These are phyloP conservation scores for Thalassophryne amazonica DNA, from an alignment of 2,797 vertebrate genomes.

Conservation along the genomic window DNA sequence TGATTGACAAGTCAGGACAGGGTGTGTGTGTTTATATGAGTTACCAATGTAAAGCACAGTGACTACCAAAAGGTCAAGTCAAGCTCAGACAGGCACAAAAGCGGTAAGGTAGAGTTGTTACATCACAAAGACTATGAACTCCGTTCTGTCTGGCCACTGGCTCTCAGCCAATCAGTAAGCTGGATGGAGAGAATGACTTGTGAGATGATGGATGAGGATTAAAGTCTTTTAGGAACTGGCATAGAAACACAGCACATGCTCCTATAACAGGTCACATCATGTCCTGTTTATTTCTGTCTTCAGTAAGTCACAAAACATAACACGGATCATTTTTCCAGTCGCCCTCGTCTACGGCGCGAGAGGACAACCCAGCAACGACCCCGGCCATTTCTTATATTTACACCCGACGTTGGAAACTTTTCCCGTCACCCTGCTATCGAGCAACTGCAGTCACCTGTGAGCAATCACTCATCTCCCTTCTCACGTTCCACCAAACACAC, in stretches of 20 bases:
- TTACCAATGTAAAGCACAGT: conserved; percentile 37
- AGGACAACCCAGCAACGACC: conserved; percentile 25
- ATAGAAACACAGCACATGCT: conserved; percentile 2
- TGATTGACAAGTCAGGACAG: conserved; percentile 59
- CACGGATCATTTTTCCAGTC: conserved; percentile 1
- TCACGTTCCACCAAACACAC: conserved; percentile 35
- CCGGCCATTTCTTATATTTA: conserved; percentile 38
- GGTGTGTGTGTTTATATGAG: conserved; percentile 53
- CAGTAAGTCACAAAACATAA: background rate
- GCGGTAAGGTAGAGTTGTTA: conserved; percentile 58
- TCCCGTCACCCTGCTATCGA: conserved; percentile 34
- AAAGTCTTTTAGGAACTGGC: conserved; percentile 43
- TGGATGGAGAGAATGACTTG: conserved; percentile 43
- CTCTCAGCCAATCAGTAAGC: conserved; percentile 61
- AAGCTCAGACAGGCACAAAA: conserved; percentile 51
- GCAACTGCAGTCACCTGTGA: conserved; percentile 55
- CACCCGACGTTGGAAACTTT: conserved; percentile 41
- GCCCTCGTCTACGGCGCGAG: background rate
- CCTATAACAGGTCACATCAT: conserved; percentile 42
- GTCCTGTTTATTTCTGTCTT: conserved; percentile 18
- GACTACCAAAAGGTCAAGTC: conserved; percentile 51
- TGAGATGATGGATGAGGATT: conserved; percentile 63
- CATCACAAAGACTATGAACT: conserved; percentile 60
- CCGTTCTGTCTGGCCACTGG: conserved; percentile 57
- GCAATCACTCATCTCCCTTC: conserved; percentile 58